Evolutionary conservation across 35 echinoderm and acorn worm genomes (phyloP).

Genomic region (Stichopus chloronotus): DNA sequence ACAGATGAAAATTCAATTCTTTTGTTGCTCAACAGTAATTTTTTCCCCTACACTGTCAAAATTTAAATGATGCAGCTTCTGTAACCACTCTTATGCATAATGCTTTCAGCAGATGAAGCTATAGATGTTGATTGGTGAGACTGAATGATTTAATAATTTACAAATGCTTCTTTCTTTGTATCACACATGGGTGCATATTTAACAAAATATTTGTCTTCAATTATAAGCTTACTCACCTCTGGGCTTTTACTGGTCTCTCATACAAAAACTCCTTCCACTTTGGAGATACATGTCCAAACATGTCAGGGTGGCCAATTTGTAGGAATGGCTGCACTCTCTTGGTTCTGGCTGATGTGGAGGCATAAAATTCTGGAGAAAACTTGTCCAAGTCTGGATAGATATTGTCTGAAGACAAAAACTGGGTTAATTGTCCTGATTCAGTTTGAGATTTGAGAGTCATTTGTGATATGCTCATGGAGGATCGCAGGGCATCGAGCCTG

Average conservation of each 20-base stretch:
- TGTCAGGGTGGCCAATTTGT: slow-evolving; percentile 82
- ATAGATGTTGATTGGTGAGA: too few species aligned
- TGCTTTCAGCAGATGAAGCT: background rate
- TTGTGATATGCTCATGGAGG: slow-evolving; percentile 82
- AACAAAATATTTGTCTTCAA: background rate
- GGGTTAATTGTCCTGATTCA: background rate
- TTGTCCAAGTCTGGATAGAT: slow-evolving; percentile 67
- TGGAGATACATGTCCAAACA: slow-evolving; percentile 70
- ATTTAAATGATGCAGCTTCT: too few species aligned
- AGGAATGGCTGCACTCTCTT: slow-evolving; percentile 80
- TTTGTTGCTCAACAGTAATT: too few species aligned
- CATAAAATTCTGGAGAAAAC: slow-evolving; percentile 76
- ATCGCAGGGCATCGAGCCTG: slow-evolving; percentile 62
- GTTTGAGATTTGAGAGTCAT: slow-evolving; percentile 72
- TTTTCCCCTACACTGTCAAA: too few species aligned
- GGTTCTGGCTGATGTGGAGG: slow-evolving; percentile 68
- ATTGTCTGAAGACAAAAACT: background rate
- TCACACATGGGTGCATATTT: background rate
- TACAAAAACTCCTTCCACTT: slow-evolving; percentile 60
- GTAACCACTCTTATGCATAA: too few species aligned
- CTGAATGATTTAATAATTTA: background rate
- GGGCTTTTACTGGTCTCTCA: slow-evolving; percentile 75
- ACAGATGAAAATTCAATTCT: too few species aligned
- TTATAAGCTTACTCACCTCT: slow-evolving; percentile 66
- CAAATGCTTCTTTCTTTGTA: background rate